phyloP scores from a whole-genome alignment of 2,888 invertebrate genomes.

The Drosophila merina region DNA sequence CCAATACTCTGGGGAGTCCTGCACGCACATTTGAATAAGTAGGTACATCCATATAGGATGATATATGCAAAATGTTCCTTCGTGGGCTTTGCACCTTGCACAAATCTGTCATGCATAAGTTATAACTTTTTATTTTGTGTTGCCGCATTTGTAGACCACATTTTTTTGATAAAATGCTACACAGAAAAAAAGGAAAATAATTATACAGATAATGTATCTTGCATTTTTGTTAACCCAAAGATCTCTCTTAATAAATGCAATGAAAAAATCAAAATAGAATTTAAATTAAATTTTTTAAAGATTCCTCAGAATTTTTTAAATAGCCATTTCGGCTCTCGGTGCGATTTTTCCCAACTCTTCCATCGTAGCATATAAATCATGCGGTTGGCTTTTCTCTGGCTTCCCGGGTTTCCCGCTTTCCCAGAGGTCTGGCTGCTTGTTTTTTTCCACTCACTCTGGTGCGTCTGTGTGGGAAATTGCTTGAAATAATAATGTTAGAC shows the following conservation, averaged over 20 bases:
- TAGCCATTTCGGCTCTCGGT: background rate
- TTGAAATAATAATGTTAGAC: conserved; percentile 75
- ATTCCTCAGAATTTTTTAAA: background rate
- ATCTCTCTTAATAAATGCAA: too few species aligned
- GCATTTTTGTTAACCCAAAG: too few species aligned
- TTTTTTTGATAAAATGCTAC: conserved; percentile 52
- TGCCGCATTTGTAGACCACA: conserved; percentile 67
- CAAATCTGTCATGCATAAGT: conserved; percentile 79
- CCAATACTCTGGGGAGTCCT: conserved; percentile 14
- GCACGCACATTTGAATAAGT: conserved; percentile 1
- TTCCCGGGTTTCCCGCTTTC: conserved; percentile 22
- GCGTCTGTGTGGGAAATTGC: conserved; percentile 70
- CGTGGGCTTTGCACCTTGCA: conserved; percentile 72
- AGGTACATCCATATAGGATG: conserved; percentile 33
- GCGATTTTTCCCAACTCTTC: conserved; percentile 8
- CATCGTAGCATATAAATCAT: conserved; percentile 70
- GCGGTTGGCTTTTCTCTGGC: conserved; percentile 66
- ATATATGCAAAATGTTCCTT: conserved; percentile 51
- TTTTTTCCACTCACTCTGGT: conserved; percentile 19
- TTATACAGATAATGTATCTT: background rate
- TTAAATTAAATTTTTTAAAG: background rate
- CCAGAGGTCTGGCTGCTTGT: background rate
- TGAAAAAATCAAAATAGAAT: background rate
- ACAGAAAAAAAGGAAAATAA: conserved; percentile 3
- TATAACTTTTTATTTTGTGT: conserved; percentile 76